Conservation (phyloP, 2,113 vertebrate species). For the Pterophyllum scalare region DNA sequence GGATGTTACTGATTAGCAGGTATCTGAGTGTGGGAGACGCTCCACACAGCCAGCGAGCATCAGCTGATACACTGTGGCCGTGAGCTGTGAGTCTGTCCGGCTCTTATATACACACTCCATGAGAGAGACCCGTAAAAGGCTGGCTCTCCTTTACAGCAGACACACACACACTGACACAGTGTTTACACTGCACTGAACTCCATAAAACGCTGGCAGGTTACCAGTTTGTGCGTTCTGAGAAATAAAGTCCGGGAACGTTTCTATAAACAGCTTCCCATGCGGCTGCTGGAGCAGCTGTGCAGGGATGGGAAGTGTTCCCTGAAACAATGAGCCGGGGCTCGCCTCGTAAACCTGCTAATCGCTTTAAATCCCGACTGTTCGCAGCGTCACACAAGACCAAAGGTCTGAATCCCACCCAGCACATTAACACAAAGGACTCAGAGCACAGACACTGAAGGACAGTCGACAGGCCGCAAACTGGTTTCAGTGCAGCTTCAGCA, state of each 20-base stretch:
- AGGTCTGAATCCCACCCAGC: neutral
- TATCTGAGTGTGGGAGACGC: neutral
- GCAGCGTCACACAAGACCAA: neutral
- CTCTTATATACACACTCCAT: neutral
- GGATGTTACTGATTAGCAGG: neutral
- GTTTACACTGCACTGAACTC: neutral
- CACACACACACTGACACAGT: neutral
- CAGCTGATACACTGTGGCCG: neutral
- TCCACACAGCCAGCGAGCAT: neutral
- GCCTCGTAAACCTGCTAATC: neutral
- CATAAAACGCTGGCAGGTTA: neutral
- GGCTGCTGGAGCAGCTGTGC: neutral
- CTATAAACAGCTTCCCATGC: slow-evolving; percentile 9
- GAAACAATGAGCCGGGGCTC: neutral
- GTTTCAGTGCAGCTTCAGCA: neutral
- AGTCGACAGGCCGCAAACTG: neutral
- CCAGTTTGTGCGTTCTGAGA: neutral
- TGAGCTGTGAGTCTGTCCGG: neutral
- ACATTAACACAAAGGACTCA: neutral
- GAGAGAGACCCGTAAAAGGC: neutral
- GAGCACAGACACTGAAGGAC: neutral
- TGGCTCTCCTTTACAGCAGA: neutral
- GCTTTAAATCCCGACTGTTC: neutral
- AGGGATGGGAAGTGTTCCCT: neutral
- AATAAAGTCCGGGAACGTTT: slow-evolving; percentile 17